A percentile compares a stretch with the other conserved stretches of the same genome.
Conservation (phyloP, 2,113 vertebrate species). For the Ovibos moschatus region DNA sequence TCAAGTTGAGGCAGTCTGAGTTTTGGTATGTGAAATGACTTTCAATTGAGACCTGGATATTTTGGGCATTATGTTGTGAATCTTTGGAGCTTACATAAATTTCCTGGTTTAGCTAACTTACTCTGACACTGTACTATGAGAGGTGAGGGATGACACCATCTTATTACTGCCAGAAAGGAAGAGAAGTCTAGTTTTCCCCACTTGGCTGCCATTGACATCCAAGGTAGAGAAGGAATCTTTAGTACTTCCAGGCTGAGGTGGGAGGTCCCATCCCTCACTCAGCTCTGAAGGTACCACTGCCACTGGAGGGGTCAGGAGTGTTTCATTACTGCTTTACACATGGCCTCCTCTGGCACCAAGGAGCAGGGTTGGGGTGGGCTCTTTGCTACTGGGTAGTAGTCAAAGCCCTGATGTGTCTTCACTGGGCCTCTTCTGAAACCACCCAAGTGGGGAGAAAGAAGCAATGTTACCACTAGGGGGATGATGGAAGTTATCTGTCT, state of each 20-base stretch:
- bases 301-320: not conserved
- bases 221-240: not conserved
- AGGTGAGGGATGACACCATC: not conserved
- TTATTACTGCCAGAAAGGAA: not conserved
- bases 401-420: not conserved
- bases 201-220: not conserved
- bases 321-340: not conserved
- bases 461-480: not conserved
- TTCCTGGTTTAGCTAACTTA: not conserved
- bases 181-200: not conserved
- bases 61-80: not conserved
- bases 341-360: not conserved
- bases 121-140: not conserved
- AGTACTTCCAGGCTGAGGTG: not conserved
- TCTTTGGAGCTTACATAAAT: not conserved
- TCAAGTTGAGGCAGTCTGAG: conserved; percentile 1
- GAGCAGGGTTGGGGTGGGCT: not conserved
- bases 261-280: not conserved
- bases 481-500: not conserved
- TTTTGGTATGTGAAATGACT: conserved; percentile 11
- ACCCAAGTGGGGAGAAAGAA: not conserved
- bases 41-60: not conserved
- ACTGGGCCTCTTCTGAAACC: not conserved
- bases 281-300: not conserved
- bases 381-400: not conserved